A percentile compares a stretch with the other conserved stretches of the same genome.
phyloP scores from a whole-genome alignment of 2,113 vertebrate genomes.

The Mobula birostris region DNA sequence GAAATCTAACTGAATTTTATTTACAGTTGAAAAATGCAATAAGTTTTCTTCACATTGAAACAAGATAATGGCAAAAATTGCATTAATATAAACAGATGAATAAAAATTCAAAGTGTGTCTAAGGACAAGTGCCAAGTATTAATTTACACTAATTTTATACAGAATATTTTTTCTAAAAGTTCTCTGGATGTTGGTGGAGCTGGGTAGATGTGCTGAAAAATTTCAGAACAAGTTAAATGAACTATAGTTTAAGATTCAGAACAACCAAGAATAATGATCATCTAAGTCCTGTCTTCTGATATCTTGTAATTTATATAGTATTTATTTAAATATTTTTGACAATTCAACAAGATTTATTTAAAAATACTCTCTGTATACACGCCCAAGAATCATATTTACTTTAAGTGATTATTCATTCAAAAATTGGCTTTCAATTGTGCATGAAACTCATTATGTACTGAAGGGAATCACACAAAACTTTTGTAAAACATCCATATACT shows the following conservation, averaged over 20 bases:
- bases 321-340: too few species aligned
- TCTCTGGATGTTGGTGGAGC: background rate
- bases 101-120: background rate
- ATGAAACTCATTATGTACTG: too few species aligned
- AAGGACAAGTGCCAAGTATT: background rate
- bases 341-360: too few species aligned
- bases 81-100: background rate
- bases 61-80: background rate
- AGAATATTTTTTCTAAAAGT: background rate
- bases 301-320: background rate
- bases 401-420: background rate
- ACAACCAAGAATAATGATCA: background rate
- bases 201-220: background rate
- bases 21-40: background rate
- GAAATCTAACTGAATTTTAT: background rate
- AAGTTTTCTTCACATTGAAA: background rate
- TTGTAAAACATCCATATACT: background rate
- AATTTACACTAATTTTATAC: background rate
- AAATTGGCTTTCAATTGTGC: background rate
- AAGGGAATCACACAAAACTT: background rate
- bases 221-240: background rate
- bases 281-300: background rate
- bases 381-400: background rate
- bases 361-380: background rate
- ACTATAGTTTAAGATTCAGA: background rate